Percentiles rank a stretch among this genome's conserved stretches.
Evolutionary conservation across 2,888 invertebrate species (phyloP).

Genomic region (Brenthis hecate): DNA sequence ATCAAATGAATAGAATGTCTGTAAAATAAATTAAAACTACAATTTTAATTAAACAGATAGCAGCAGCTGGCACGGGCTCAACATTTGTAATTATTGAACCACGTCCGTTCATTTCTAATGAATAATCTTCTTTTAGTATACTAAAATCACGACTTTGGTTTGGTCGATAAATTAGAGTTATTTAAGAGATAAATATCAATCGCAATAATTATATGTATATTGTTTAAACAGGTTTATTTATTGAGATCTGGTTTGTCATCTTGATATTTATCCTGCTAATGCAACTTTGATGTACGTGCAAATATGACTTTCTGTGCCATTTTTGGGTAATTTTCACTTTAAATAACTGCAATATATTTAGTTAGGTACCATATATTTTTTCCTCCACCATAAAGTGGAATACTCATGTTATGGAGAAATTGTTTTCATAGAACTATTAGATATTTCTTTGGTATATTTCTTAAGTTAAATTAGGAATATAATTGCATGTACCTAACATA

Average conservation of each 20-base stretch:
- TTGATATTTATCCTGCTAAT: slow-evolving; percentile 26
- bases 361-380: slow-evolving; percentile 2
- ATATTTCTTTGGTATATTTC: background rate
- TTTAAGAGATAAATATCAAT: no score
- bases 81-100: slow-evolving; percentile 30
- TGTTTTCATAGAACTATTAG: slow-evolving; percentile 1
- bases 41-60: slow-evolving; percentile 29
- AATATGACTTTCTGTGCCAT: slow-evolving; percentile 34
- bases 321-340: slow-evolving; percentile 35
- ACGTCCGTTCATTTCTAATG: slow-evolving; percentile 22
- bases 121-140: slow-evolving; percentile 12
- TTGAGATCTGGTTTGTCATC: no score
- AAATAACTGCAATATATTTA: background rate
- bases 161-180: background rate
- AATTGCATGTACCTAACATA: background rate
- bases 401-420: slow-evolving; percentile 11
- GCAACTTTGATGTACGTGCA: slow-evolving; percentile 36
- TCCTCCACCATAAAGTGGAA: slow-evolving; percentile 8
- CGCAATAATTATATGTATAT: no score
- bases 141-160: background rate
- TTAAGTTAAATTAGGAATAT: no score
- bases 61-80: slow-evolving; percentile 31
- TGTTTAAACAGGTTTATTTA: no score
- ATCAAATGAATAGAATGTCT: background rate
- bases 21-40: slow-evolving; percentile 21